Evolutionary conservation across 2,888 invertebrate species (phyloP), one percentile per base, ranked within the genome.

Genomic region (Melieria omissa): DNA sequence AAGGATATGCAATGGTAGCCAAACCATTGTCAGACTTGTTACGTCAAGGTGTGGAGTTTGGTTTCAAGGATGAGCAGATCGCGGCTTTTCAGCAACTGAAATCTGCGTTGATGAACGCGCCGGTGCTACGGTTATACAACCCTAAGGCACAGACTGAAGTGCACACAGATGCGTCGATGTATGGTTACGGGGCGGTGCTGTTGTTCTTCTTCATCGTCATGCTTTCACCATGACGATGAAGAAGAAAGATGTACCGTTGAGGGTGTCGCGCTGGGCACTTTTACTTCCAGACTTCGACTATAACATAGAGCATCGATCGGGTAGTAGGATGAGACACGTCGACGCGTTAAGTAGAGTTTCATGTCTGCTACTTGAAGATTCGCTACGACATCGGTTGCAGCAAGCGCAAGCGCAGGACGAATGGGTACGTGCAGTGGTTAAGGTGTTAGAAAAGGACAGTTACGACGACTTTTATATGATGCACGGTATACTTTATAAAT

Each of bases 221-320:
- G 79, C 81, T 4, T 82, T 84, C 60, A 71, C 80, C 7, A 78
- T 73, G 70, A 82, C 82, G 0, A 79, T 84, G 76, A 57, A 77
- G 0, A 85, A 85, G 68, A 79, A 72, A 12, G 66, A 75, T n/a
- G 65, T 73, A 7, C 75, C 73, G 12, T 58, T 70, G 14, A 65
- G 71, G 64, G 67, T 73, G 8, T 65, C 73, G 0, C 46, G 74
- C 5, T 74, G 74, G 73, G 74, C 72, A 4, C 61, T 75, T 60
- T 73, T 73, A 12, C 16, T 75, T 12, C 71, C 71, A 49, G 73
- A 74, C 4, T 76, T 67, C 16, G 62, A 73, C 45, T 73, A 71
- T 44, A 7, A 52, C 5, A 68, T 74, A 12, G 69, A 74, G 47
- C 75, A 74, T 54, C 52, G 74, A 4, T 70, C 70, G 0, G 75